These are phyloP conservation scores for Papilio elwesi DNA, from an alignment of 2,888 invertebrate species.

Conservation along the genomic window DNA sequence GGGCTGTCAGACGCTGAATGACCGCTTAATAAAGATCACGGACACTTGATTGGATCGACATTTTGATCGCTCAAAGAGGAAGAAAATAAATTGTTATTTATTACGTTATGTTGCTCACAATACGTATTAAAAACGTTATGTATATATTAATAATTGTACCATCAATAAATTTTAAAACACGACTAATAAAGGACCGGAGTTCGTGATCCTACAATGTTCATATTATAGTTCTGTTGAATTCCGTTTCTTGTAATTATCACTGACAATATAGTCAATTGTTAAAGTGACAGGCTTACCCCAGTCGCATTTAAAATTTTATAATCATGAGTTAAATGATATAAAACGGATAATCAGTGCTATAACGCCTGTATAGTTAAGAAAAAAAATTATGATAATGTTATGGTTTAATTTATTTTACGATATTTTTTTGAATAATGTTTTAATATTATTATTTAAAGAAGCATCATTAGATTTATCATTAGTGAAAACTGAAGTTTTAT, in stretches of 20 bases:
- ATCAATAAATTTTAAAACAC: neutral
- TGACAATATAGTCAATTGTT: no score
- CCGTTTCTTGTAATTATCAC: no score
- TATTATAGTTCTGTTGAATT: neutral
- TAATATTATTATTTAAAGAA: neutral
- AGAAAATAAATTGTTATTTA: slow-evolving; percentile 16
- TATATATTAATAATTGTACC: neutral
- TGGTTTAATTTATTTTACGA: neutral
- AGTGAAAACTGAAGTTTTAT: neutral
- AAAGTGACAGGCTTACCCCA: no score
- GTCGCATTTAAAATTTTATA: no score
- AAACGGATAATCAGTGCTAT: no score
- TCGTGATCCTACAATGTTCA: neutral
- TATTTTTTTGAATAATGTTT: neutral
- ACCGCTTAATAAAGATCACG: slow-evolving; percentile 20
- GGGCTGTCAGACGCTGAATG: slow-evolving; percentile 25
- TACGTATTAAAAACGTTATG: neutral
- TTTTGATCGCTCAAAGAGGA: slow-evolving; percentile 10
- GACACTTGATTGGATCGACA: slow-evolving; percentile 26
- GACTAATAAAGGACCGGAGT: neutral
- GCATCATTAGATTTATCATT: no score
- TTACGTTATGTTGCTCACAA: neutral
- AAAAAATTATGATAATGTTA: no score
- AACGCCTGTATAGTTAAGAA: no score
- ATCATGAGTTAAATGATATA: no score